Evolutionary conservation across 1,140 invertebrate species (phyloP).

Genomic region (Drosophila trapezifrons): DNA sequence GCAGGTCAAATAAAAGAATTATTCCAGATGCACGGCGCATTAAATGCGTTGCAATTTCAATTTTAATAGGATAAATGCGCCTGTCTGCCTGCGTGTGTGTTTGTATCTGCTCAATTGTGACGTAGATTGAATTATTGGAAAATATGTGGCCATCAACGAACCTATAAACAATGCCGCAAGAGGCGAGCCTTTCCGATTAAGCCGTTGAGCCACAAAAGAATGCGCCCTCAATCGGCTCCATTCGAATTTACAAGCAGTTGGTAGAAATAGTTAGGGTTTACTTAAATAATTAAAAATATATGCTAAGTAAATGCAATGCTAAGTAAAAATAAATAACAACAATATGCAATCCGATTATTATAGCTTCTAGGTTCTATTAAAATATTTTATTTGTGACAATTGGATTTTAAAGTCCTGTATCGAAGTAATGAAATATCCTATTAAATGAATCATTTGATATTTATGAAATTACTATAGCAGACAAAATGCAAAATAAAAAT

Average conservation of each 20-base stretch:
- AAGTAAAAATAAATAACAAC: neutral
- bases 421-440: too few species aligned
- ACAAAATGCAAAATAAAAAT: too few species aligned
- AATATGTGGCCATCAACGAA: slow-evolving; percentile 50
- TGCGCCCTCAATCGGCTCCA: neutral
- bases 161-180: slow-evolving; percentile 41
- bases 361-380: too few species aligned
- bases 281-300: neutral
- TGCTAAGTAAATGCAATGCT: too few species aligned
- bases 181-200: neutral
- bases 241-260: neutral
- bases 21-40: slow-evolving; percentile 21
- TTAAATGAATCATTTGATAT: too few species aligned
- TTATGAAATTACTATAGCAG: too few species aligned
- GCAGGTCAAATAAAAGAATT: slow-evolving; percentile 31
- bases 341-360: too few species aligned
- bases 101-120: slow-evolving; percentile 5
- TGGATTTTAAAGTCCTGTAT: too few species aligned
- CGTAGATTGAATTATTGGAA: slow-evolving; percentile 58
- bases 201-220: neutral
- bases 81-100: neutral
- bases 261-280: too few species aligned
- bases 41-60: slow-evolving; percentile 44
- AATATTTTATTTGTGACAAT: too few species aligned
- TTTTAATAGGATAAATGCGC: slow-evolving; percentile 52